Conservation (phyloP, 2,113 vertebrate species). For the Thunnus thynnus region DNA sequence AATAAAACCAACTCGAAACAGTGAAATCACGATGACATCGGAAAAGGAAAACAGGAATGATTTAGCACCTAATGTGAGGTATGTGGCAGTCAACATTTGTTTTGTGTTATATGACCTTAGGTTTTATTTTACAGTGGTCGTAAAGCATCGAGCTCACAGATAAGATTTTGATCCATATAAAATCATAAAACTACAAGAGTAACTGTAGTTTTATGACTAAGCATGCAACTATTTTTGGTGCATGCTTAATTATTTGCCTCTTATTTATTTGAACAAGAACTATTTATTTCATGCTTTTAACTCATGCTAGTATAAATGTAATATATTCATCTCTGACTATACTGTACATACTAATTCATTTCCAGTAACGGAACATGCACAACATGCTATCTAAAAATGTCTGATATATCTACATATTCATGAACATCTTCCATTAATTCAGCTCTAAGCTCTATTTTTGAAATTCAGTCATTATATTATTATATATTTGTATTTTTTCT, state of each 20-base stretch:
- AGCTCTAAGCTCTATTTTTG: neutral
- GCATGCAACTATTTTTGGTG: neutral
- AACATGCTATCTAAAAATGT: too few species aligned
- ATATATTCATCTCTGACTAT: neutral
- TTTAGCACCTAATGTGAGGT: neutral
- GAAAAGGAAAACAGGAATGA: neutral
- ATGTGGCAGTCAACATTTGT: neutral
- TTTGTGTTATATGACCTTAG: conserved; percentile 4
- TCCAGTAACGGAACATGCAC: neutral
- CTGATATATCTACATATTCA: neutral
- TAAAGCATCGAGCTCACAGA: conserved; percentile 27
- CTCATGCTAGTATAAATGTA: neutral
- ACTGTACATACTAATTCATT: neutral
- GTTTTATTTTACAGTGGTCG: conserved; percentile 24
- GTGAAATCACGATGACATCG: neutral
- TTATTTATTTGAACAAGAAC: too few species aligned
- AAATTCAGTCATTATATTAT: neutral
- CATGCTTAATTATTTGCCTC: neutral
- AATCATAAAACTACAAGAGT: conserved; percentile 32
- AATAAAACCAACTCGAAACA: neutral
- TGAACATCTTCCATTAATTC: neutral
- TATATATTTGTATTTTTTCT: neutral
- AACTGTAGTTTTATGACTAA: neutral
- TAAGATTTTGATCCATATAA: conserved; percentile 10
- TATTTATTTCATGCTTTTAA: too few species aligned